These are phyloP conservation scores for Penaeus monodon DNA, from an alignment of 2,888 invertebrate genomes.

Conservation along the genomic window DNA sequence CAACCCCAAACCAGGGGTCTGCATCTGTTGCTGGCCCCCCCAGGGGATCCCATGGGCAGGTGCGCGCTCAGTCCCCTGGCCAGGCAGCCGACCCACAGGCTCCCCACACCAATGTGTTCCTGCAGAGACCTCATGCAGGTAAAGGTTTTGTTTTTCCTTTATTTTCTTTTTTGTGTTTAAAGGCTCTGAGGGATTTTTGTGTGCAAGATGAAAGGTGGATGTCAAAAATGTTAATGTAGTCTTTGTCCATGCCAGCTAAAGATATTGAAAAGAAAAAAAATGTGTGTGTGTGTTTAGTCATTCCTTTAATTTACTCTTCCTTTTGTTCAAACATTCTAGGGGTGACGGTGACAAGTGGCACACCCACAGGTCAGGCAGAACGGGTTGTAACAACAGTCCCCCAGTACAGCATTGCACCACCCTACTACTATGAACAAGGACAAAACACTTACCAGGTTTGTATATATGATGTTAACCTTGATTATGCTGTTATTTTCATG, in stretches of 20 bases:
- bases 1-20: slow-evolving; percentile 38
- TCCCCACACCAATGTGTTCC: slow-evolving; percentile 57
- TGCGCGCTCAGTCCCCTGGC: slow-evolving; percentile 47
- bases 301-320: background rate
- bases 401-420: slow-evolving; percentile 54
- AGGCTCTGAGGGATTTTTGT: too few species aligned
- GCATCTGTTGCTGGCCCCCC: slow-evolving; percentile 43
- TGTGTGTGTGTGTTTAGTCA: too few species aligned
- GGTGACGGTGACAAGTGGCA: slow-evolving; percentile 53
- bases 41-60: slow-evolving; percentile 45
- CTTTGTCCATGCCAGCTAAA: too few species aligned
- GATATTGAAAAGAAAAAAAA: too few species aligned
- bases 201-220: too few species aligned
- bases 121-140: slow-evolving; percentile 55
- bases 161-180: too few species aligned
- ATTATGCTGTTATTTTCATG: background rate
- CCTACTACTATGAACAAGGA: slow-evolving; percentile 55
- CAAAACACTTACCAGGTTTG: slow-evolving; percentile 55
- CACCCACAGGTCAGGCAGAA: slow-evolving; percentile 43
- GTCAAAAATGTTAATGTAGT: too few species aligned
- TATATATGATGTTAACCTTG: background rate
- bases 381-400: slow-evolving; percentile 54
- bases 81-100: slow-evolving; percentile 43
- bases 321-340: slow-evolving; percentile 19
- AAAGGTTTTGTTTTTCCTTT: background rate